phyloP scores from a whole-genome alignment of 2,797 vertebrate genomes.

The Parotocinclus haroldoi region DNA sequence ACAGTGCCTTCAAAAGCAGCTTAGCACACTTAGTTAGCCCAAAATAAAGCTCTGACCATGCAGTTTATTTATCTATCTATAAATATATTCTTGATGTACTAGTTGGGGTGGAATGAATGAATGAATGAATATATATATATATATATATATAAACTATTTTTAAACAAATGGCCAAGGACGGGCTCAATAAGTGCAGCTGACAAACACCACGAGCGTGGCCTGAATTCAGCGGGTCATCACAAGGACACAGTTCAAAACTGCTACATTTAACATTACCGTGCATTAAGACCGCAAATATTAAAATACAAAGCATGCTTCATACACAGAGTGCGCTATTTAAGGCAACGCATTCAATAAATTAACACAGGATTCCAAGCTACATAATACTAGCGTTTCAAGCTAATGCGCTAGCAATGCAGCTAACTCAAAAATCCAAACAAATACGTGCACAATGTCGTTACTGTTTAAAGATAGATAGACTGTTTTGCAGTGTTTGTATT shows the following conservation, averaged over 20 bases:
- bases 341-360: not conserved
- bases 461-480: no score
- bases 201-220: not conserved
- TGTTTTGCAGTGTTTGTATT: not conserved
- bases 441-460: not conserved
- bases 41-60: not conserved
- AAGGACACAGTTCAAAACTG: constrained; percentile 46
- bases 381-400: not conserved
- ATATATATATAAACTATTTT: no score
- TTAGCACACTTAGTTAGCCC: not conserved
- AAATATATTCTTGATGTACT: no score
- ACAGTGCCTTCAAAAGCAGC: not conserved
- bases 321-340: no score
- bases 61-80: not conserved
- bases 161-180: not conserved
- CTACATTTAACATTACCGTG: not conserved
- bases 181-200: not conserved
- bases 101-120: no score
- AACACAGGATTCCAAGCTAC: not conserved
- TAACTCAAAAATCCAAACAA: not conserved
- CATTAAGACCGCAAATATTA: not conserved
- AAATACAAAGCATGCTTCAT: not conserved
- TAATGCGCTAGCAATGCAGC: not conserved
- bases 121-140: no score
- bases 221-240: constrained; percentile 50